Evolutionary conservation across 2,113 vertebrate species (phyloP).

Genomic region (Charina bottae): DNA sequence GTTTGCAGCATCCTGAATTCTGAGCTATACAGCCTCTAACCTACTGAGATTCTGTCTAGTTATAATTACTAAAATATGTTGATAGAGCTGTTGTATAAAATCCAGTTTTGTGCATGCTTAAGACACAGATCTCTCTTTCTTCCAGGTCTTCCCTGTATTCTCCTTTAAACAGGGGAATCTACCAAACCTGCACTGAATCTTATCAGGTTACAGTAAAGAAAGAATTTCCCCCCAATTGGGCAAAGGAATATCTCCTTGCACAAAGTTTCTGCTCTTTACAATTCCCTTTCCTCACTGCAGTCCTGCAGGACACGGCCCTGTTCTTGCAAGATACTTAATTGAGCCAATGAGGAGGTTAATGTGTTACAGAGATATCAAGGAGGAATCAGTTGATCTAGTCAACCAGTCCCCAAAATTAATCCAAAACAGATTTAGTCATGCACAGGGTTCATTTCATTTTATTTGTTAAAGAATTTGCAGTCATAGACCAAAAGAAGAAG

Average conservation of each 20-base stretch:
- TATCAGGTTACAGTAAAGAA: neutral
- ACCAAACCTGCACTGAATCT: neutral
- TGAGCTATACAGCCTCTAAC: neutral
- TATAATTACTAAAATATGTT: neutral
- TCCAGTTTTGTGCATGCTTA: neutral
- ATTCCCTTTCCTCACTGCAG: neutral
- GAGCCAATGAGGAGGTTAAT: neutral
- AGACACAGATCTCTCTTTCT: neutral
- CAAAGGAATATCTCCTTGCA: neutral
- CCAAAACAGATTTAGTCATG: neutral
- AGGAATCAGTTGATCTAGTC: neutral
- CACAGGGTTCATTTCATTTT: neutral
- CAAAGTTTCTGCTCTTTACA: neutral
- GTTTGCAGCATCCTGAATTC: neutral
- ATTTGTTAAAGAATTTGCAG: neutral
- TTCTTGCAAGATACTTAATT: neutral
- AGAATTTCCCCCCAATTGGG: neutral
- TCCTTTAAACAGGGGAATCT: neutral
- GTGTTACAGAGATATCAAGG: neutral
- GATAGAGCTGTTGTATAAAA: neutral
- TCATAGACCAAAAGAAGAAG: neutral
- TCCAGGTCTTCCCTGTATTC: neutral
- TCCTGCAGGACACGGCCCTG: neutral
- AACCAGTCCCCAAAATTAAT: neutral
- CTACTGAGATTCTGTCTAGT: neutral